These are phyloP conservation scores for Cichlasoma orientale DNA, from an alignment of 2,797 vertebrate genomes.

Conservation along the genomic window DNA sequence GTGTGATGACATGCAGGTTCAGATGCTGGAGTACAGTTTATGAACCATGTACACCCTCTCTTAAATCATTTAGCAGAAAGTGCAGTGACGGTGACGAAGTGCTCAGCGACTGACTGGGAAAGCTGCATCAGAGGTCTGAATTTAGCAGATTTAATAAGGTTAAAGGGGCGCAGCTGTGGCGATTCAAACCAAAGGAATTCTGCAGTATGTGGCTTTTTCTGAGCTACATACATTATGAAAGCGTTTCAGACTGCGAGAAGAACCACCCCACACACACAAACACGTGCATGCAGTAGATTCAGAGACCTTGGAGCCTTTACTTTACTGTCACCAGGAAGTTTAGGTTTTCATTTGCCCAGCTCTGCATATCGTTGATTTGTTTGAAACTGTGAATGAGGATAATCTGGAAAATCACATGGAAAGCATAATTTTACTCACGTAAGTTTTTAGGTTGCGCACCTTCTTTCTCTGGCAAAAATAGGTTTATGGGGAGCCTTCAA, in stretches of 20 bases:
- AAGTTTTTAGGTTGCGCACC: too few species aligned
- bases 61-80: not conserved
- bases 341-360: not conserved
- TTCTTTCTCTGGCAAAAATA: not conserved
- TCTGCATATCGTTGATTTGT: not conserved
- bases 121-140: not conserved
- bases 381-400: not conserved
- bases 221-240: not conserved
- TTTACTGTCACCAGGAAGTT: not conserved
- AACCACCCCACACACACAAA: not conserved
- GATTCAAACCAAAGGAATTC: not conserved
- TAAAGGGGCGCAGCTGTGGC: not conserved
- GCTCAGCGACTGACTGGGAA: not conserved
- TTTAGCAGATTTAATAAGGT: too few species aligned
- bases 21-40: not conserved
- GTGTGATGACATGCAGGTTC: slow-evolving; percentile 13
- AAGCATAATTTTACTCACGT: not conserved
- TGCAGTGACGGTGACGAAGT: not conserved
- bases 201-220: not conserved
- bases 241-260: slow-evolving; percentile 3
- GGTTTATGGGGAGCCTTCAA: not conserved
- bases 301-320: not conserved
- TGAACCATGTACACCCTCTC: not conserved
- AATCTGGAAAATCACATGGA: not conserved
- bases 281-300: not conserved